Evolutionary conservation across 2,113 vertebrate species (phyloP).

Genomic region (Sinocyclocheilus grahami): DNA sequence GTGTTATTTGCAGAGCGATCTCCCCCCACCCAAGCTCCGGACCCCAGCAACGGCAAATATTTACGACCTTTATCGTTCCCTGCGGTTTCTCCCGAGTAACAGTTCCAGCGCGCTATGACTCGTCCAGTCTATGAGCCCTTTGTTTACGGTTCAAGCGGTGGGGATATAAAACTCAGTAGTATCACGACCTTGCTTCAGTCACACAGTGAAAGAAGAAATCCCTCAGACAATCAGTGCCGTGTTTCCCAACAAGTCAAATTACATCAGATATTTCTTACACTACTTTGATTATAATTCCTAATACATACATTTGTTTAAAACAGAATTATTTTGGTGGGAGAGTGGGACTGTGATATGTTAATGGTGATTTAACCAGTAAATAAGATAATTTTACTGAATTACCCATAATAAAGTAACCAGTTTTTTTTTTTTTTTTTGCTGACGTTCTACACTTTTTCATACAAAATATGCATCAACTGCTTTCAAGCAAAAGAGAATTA

Average conservation of each 20-base stretch:
- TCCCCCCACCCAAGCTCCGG: slow-evolving; percentile 57
- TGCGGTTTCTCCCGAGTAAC: slow-evolving; percentile 73
- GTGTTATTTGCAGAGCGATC: slow-evolving; percentile 71
- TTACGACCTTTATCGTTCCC: slow-evolving; percentile 77
- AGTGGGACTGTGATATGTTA: background rate
- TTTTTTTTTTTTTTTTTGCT: background rate
- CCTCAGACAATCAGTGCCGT: slow-evolving; percentile 40
- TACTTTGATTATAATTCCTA: slow-evolving; percentile 46
- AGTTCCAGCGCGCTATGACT: slow-evolving; percentile 62
- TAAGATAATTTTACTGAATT: slow-evolving; percentile 38
- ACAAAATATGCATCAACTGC: slow-evolving; percentile 47
- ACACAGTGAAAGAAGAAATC: slow-evolving; percentile 37
- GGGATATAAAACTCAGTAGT: slow-evolving; percentile 74
- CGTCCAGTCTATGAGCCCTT: slow-evolving; percentile 71
- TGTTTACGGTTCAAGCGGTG: slow-evolving; percentile 72
- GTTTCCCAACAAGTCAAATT: slow-evolving; percentile 50
- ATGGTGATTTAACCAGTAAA: background rate
- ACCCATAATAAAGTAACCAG: background rate
- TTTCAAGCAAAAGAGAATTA: slow-evolving; percentile 19
- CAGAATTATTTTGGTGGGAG: slow-evolving; percentile 10
- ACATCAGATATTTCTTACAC: slow-evolving; percentile 56
- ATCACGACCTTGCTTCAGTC: slow-evolving; percentile 53
- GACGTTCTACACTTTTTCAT: slow-evolving; percentile 28
- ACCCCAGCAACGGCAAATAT: slow-evolving; percentile 76
- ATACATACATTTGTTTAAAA: slow-evolving; percentile 33